These are phyloP conservation scores for Rhabdornis inornatus DNA, from an alignment of 2,113 vertebrate species.

Conservation along the genomic window DNA sequence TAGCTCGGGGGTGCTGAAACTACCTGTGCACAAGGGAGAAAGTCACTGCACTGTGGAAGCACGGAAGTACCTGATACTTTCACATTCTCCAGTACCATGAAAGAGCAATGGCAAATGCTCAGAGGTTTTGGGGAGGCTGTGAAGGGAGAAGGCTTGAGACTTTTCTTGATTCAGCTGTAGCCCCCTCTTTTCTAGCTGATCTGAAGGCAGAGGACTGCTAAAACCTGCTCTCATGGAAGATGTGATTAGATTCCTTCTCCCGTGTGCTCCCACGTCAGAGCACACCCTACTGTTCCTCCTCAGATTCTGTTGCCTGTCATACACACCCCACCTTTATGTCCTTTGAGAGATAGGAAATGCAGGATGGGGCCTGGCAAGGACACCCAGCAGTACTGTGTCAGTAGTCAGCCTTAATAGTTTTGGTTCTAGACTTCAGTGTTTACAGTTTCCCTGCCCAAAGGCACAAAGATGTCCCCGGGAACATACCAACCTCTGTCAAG, in stretches of 20 bases:
- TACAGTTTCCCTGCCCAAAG: background rate
- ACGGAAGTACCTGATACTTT: accelerated
- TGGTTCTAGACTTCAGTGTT: background rate
- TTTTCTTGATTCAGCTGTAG: background rate
- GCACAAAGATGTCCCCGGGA: background rate
- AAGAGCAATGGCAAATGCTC: background rate
- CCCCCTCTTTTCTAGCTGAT: background rate
- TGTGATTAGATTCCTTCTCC: background rate
- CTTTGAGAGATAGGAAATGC: background rate
- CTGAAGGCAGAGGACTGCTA: background rate
- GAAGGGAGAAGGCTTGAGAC: background rate
- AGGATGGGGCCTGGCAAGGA: background rate
- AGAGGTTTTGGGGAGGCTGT: background rate
- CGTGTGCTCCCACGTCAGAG: background rate
- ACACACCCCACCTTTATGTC: background rate
- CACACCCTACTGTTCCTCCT: background rate
- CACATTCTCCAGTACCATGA: background rate
- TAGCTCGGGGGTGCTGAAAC: background rate
- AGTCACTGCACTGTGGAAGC: background rate
- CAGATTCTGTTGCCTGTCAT: background rate
- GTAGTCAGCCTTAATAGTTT: background rate
- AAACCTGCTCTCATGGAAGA: background rate
- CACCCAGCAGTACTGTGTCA: background rate
- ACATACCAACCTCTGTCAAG: background rate
- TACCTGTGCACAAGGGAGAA: background rate